phyloP scores from a whole-genome alignment of 2,113 vertebrate genomes.

The Malurus melanocephalus region DNA sequence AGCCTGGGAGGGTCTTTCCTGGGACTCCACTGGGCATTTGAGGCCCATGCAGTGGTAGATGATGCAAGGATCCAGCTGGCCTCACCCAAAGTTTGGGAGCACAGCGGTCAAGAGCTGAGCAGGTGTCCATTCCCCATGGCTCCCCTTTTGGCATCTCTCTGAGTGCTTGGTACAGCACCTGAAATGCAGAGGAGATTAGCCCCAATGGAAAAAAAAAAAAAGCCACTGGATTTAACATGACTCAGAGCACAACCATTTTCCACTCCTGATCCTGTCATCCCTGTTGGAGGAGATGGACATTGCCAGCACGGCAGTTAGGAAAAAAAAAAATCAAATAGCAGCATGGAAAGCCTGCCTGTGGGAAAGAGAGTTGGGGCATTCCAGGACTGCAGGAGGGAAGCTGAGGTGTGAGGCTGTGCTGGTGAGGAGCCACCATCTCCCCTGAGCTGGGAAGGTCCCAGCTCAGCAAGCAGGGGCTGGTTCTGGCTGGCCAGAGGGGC shows the following conservation, averaged over 20 bases:
- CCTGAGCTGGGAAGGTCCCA: background rate
- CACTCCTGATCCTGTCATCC: background rate
- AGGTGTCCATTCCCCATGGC: rapidly evolving
- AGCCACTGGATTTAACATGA: background rate
- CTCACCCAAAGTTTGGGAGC: background rate
- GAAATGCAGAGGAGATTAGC: background rate
- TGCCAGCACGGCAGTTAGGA: background rate
- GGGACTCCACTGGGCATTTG: background rate
- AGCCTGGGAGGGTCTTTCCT: background rate
- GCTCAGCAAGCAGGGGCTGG: background rate
- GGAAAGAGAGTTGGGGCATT: background rate
- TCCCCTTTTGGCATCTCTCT: background rate
- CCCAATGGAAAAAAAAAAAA: background rate
- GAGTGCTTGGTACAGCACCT: background rate
- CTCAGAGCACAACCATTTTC: background rate
- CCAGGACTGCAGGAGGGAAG: background rate
- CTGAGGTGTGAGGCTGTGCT: background rate
- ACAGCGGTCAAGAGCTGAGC: background rate
- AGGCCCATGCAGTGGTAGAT: background rate
- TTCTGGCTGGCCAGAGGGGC: background rate
- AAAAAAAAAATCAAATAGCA: background rate
- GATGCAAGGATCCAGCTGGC: background rate
- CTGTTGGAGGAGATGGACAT: background rate
- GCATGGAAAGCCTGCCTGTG: background rate
- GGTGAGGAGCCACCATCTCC: background rate